A percentile compares a stretch with the other conserved stretches of the same genome.
Conservation (phyloP, 2,888 invertebrate genomes). For the Trypoxylon attenuatum region DNA sequence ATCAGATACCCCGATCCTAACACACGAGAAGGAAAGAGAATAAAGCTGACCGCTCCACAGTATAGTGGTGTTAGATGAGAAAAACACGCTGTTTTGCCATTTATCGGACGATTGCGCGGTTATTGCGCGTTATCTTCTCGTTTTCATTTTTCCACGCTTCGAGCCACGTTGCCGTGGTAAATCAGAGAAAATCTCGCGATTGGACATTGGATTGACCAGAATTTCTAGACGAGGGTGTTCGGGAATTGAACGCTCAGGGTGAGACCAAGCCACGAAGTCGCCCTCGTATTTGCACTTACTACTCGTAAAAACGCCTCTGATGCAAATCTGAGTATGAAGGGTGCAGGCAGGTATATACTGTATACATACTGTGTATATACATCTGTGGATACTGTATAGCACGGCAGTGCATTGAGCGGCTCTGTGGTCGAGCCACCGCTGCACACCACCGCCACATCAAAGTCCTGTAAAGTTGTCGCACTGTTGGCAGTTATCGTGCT, state of each 20-base stretch:
- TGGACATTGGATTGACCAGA: no score
- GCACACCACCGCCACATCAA: constrained; percentile 26
- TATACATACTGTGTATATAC: no score
- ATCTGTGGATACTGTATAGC: no score
- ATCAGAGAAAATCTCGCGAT: no score
- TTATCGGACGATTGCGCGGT: constrained; percentile 7
- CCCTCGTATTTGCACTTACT: constrained; percentile 20
- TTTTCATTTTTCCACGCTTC: neutral
- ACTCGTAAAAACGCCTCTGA: constrained; percentile 14
- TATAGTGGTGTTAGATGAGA: neutral
- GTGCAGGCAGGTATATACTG: no score
- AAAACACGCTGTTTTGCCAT: neutral
- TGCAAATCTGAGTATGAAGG: no score
- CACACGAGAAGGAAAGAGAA: neutral
- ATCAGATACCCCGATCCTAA: constrained; percentile 46
- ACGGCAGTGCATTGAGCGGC: no score
- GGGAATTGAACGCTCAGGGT: no score
- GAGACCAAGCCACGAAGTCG: no score
- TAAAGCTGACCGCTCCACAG: neutral
- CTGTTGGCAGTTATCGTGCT: constrained; percentile 33
- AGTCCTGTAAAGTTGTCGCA: constrained; percentile 30
- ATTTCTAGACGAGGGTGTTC: no score
- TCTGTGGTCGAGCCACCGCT: neutral
- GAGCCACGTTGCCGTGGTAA: no score
- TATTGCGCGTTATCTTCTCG: neutral